phyloP scores from a whole-genome alignment of 2,888 invertebrate species.

The Polyploca ridens region DNA sequence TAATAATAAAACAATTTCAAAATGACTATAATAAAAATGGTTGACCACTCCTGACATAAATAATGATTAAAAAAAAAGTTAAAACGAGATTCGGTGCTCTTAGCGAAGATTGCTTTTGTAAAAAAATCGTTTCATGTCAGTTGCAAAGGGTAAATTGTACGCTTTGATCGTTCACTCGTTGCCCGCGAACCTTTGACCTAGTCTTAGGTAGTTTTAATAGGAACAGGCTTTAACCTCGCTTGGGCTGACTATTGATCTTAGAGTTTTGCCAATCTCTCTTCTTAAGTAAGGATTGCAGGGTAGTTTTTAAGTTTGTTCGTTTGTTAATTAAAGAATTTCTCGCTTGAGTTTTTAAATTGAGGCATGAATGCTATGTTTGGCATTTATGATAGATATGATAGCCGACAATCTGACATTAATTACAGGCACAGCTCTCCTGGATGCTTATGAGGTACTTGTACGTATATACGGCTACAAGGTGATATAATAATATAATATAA shows the following conservation, averaged over 20 bases:
- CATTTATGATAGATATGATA: too few relatives aligned
- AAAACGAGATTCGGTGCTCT: slow-evolving; percentile 11
- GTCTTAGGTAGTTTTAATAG: slow-evolving; percentile 6
- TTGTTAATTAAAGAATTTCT: too few relatives aligned
- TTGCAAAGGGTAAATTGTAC: background rate
- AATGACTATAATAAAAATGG: background rate
- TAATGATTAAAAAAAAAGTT: slow-evolving; percentile 12
- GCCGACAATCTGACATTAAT: too few relatives aligned
- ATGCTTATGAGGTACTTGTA: too few relatives aligned
- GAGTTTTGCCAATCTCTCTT: too few relatives aligned
- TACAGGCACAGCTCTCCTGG: too few relatives aligned
- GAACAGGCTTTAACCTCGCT: background rate
- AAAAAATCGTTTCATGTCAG: background rate
- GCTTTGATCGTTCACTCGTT: slow-evolving; percentile 3
- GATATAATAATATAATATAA: too few relatives aligned
- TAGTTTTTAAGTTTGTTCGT: too few relatives aligned
- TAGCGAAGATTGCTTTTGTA: slow-evolving; percentile 10
- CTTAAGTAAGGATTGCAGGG: too few relatives aligned
- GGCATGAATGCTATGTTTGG: too few relatives aligned
- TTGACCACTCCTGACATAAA: slow-evolving; percentile 8
- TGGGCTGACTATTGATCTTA: background rate
- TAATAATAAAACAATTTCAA: background rate
- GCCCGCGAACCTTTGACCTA: background rate
- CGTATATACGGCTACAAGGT: too few relatives aligned
- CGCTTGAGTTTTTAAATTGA: too few relatives aligned